Percentiles rank a stretch among this genome's conserved stretches.
phyloP scores from a whole-genome alignment of 2,113 vertebrate species.

The Thomomys bottae region DNA sequence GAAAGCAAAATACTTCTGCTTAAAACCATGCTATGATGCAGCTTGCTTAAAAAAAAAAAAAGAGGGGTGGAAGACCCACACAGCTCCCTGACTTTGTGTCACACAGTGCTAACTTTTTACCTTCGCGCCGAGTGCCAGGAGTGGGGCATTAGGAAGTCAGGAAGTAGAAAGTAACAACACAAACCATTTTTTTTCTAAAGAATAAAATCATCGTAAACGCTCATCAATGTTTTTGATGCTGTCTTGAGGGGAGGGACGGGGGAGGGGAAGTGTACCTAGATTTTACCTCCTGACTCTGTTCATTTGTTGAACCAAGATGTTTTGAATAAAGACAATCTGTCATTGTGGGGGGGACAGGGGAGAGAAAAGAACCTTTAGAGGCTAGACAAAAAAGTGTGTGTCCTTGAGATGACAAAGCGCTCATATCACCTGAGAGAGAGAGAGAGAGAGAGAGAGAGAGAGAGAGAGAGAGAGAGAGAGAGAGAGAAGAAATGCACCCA shows the following conservation, averaged over 20 bases:
- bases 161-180: slow-evolving; percentile 89
- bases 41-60: slow-evolving; percentile 83
- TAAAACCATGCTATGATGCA: slow-evolving; percentile 84
- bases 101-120: slow-evolving; percentile 93
- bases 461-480: no score
- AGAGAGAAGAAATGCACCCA: not conserved
- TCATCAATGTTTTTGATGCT: slow-evolving; percentile 89
- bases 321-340: slow-evolving; percentile 99
- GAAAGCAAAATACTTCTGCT: slow-evolving; percentile 84
- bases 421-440: slow-evolving; percentile 13
- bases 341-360: slow-evolving; percentile 75
- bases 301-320: slow-evolving; percentile 94
- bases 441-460: not conserved
- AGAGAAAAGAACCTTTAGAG: slow-evolving; percentile 14
- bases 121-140: slow-evolving; percentile 90
- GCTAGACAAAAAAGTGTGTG: slow-evolving; percentile 23
- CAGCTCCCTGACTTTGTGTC: slow-evolving; percentile 90
- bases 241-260: slow-evolving; percentile 81
- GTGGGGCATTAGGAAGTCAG: slow-evolving; percentile 87
- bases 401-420: slow-evolving; percentile 21
- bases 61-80: slow-evolving; percentile 75
- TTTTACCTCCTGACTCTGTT: slow-evolving; percentile 95
- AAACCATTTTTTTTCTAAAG: slow-evolving; percentile 75
- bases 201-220: slow-evolving; percentile 85
- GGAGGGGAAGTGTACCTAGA: slow-evolving; percentile 88